These are phyloP conservation scores for Hyles lineata DNA, from an alignment of 2,888 invertebrate species.

Conservation along the genomic window DNA sequence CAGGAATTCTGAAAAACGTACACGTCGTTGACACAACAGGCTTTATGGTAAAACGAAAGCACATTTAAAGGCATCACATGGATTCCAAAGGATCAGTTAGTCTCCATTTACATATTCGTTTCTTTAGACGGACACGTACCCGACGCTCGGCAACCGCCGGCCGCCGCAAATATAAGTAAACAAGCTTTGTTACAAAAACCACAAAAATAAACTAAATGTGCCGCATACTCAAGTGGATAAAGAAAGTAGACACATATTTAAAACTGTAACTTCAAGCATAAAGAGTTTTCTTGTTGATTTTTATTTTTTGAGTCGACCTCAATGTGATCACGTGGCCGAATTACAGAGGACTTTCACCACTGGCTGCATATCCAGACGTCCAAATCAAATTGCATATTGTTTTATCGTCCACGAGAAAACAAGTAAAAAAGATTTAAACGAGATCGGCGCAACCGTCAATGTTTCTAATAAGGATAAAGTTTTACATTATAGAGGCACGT, in stretches of 20 bases:
- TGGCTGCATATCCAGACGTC: slow-evolving; percentile 18
- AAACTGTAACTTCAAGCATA: slow-evolving; percentile 18
- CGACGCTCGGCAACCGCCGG: slow-evolving; percentile 38
- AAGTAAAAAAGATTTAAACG: slow-evolving; percentile 16
- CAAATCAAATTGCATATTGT: neutral
- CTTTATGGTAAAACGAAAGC: slow-evolving; percentile 43
- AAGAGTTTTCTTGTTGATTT: neutral
- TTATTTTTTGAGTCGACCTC: slow-evolving; percentile 13
- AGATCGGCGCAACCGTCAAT: neutral
- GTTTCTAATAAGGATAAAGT: neutral
- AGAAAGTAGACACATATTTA: slow-evolving; percentile 27
- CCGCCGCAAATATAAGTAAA: slow-evolving; percentile 41
- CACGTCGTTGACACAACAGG: slow-evolving; percentile 31
- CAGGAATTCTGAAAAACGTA: neutral
- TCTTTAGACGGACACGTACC: slow-evolving; percentile 48
- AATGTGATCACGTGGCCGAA: slow-evolving; percentile 20
- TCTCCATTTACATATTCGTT: slow-evolving; percentile 46
- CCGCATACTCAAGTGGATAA: slow-evolving; percentile 19
- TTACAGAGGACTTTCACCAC: slow-evolving; percentile 30
- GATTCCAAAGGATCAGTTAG: slow-evolving; percentile 51
- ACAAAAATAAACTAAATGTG: slow-evolving; percentile 30
- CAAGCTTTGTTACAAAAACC: slow-evolving; percentile 35
- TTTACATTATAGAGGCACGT: neutral
- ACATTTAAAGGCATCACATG: slow-evolving; percentile 33
- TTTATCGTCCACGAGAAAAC: neutral